Evolutionary conservation across 2,113 vertebrate species (phyloP), one percentile per base, ranked within the genome.

Genomic region (Gorsachius goisagi): DNA sequence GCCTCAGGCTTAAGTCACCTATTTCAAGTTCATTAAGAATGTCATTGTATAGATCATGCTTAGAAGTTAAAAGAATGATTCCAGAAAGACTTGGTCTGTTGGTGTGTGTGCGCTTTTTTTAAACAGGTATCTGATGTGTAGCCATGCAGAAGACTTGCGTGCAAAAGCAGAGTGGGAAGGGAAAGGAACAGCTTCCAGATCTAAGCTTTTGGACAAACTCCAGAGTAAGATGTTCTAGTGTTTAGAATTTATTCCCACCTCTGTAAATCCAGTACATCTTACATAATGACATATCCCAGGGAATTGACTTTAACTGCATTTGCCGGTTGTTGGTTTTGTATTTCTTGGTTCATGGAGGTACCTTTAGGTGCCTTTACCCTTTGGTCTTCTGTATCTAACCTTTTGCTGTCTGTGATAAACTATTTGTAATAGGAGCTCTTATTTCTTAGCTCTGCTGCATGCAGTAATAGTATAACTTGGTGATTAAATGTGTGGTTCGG

Each of bases 131-230:
- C 98, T 99, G 96, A 99, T 99, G 99, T 99, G 99, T 97, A 99
- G 99, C 97, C 98, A 99, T 93, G 98, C 99, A 76, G 99, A 99
- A 79, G 99, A 99, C 96, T 98, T 99, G 75, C 98, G 98, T 87
- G 99, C 98, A 96, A 99, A 99, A 98, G 99, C 99, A 59, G 99
- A 99, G 88, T 99, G 99, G 99, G 99, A 99, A 98, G 99, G 99
- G 78, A 99, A 99, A 98, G 99, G 99, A 91, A 98, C 98, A 18
- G 98, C 98, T 56, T 99, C 99, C 60, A 98, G 99, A 76, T 99
- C 98, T 84, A 99, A 99, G 96, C 98, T 99, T 52, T 95, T 99
- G 97, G 99, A 99, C 98, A 99, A 99, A 94, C 99, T 99, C 82
- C 99, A 99, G 97, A 99, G 99, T 99, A 98, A 99, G 99, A 97